Evolutionary conservation across 2,888 invertebrate genomes (phyloP).

Genomic region (Baccha elongata): DNA sequence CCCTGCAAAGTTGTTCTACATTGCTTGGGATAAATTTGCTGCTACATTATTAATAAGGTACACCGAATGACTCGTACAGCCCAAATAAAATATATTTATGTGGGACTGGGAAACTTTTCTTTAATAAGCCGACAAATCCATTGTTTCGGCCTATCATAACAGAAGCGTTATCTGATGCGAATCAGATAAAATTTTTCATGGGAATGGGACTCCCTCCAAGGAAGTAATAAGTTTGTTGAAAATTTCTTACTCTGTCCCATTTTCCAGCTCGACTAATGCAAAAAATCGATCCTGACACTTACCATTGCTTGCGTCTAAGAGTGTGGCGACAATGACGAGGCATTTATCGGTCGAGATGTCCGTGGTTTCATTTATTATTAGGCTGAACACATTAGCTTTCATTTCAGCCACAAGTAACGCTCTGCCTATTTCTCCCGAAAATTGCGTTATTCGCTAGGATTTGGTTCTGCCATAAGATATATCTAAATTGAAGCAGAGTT

Average conservation of each 20-base stretch:
- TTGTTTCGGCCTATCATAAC: conserved; percentile 37
- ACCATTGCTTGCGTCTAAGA: conserved; percentile 30
- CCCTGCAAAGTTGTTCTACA: conserved; percentile 16
- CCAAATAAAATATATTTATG: conserved; percentile 44
- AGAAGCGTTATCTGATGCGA: conserved; percentile 51
- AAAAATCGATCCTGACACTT: conserved; percentile 46
- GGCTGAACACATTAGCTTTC: conserved; percentile 44
- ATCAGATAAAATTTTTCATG: conserved; percentile 39
- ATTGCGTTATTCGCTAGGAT: conserved; percentile 9
- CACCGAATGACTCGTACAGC: conserved; percentile 31
- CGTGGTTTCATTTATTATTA: conserved; percentile 55
- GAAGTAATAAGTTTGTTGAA: conserved; percentile 30
- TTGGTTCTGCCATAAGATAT: conserved; percentile 41
- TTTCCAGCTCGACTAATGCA: conserved; percentile 47
- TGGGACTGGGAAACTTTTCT: conserved; percentile 12
- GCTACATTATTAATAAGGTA: conserved; percentile 10
- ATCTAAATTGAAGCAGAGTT: conserved; percentile 11
- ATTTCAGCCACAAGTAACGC: conserved; percentile 12
- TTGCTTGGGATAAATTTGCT: not conserved
- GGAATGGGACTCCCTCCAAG: conserved; percentile 21
- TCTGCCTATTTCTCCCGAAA: conserved; percentile 26
- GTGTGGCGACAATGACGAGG: conserved; percentile 42
- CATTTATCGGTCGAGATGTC: conserved; percentile 53
- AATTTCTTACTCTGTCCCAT: conserved; percentile 46
- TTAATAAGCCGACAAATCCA: conserved; percentile 31